Base-by-base conservation (phyloP, 2,113 vertebrate genomes). In the Holacanthus passer region DNA sequence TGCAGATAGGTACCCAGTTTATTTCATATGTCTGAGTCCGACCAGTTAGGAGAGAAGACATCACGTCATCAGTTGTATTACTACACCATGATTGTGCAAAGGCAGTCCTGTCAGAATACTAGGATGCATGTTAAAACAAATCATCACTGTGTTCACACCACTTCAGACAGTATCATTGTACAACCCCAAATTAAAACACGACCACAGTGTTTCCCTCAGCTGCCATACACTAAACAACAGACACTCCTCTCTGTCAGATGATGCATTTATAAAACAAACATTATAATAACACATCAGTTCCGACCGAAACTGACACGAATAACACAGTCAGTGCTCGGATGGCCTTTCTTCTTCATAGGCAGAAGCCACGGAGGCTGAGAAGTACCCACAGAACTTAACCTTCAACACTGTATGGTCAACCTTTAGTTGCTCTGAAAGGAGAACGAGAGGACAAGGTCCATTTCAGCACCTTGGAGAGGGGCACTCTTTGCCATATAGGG, bases 381-480 rank as follows among this genome's bases (percentile, higher is more conserved):
- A 35, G 19, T 22, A 12, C 8, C 19, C 31, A 32, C 32, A 59
- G 29, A 20, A 31, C 35, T 35, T 60, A 1, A 35, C 9, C 7
- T 3, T 11, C 29, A 19, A 19, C 31, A 35, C 8, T 4, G 55
- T 10, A 19, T 60, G 17, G 17, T 60, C 58, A 37, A 13, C 10
- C 32, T 60, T 20, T 37, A 37, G 20, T 7, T 37, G 32, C 11
- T 13, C 58, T 60, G 31, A 60, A 22, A 60, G 32, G 9, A 12
- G 11, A 7, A 13, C 10, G 29, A 58, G 55, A 67, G 5, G 10
- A 37, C 58, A 13, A 20, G n/a, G 39, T 16, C 37, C 1, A 16
- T 60, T 78, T 78, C 75, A 78, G 75, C 55, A 78, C 75, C 75
- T 69, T 78, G 75, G 75, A 78, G 65, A 78, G 75, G 60, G 75